Base-by-base conservation (phyloP, 2,797 vertebrate genomes). In the Spheniscus humboldti region DNA sequence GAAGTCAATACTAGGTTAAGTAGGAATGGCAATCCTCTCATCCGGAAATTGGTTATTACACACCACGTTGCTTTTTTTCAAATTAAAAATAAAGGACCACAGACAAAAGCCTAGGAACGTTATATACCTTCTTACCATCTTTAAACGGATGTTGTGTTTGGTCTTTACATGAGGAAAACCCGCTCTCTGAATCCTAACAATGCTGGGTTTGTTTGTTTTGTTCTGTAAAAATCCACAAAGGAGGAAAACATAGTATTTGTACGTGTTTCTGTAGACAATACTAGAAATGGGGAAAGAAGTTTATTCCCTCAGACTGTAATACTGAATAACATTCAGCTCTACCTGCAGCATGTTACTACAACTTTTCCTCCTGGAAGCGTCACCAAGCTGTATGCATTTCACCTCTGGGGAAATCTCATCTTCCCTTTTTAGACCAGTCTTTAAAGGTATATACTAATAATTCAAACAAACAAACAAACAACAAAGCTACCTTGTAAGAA, bases 401-500 rank as follows among this genome's bases (percentile, higher is more conserved):
- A 45, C 22, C 47, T 18, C 35, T 24, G 52, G 47, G 43, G 39
- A 76, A 71, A 72, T 1, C 41, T 41, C 41, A 7, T 41, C 41
- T 31, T 22, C 88, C 55, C n/a, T 63, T 35, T 75, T 69, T 62
- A 86, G 37, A 37, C 15, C 22, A 31, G 31, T 41, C 47, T 85
- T 73, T 67, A 81, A 84, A 78, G 37, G 20, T 67, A 35, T 19
- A 76, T 25, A 24, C 9, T 37, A 33, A 59, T 41, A 47, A 50
- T 45, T 30, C 10, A 72, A 94, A 47, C 24, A 74, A 94, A 28
- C 24, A 74, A 94, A 25, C 15, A 52, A 68, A 43, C 43, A 64
- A 25, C 28, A 64, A 53, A 94, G 48, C 98, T 95, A 99, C 99
- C 86, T 99, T 99, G 95, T 99, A 99, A 14, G 99, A 99, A 35